phyloP scores from a whole-genome alignment of 2,888 invertebrate genomes.

The Bellardia bayeri region DNA sequence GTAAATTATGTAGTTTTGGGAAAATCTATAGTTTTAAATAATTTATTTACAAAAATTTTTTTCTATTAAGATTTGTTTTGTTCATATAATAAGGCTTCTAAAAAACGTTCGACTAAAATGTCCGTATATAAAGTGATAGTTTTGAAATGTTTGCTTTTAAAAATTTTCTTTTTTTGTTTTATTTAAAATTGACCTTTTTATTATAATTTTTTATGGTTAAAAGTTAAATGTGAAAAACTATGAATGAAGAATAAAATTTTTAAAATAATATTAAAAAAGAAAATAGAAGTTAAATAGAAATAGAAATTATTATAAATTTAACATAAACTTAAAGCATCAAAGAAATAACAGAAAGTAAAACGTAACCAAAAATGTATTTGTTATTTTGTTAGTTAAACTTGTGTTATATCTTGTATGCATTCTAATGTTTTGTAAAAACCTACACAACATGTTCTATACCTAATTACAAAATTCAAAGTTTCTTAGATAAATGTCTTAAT shows the following conservation, averaged over 20 bases:
- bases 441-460: too few relatives aligned
- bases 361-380: too few relatives aligned
- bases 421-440: too few relatives aligned
- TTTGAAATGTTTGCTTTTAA: conserved; percentile 64
- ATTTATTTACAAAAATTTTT: conserved; percentile 54
- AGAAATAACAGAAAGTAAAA: too few relatives aligned
- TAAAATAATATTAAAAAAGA: not conserved
- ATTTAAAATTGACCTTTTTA: conserved; percentile 66
- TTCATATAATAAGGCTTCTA: conserved; percentile 70
- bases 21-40: conserved; percentile 12
- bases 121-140: conserved; percentile 53
- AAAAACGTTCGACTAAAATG: conserved; percentile 62
- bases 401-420: too few relatives aligned
- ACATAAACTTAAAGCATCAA: too few relatives aligned
- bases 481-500: too few relatives aligned
- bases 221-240: not conserved
- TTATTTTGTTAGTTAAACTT: too few relatives aligned
- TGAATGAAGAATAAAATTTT: not conserved
- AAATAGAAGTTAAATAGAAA: too few relatives aligned
- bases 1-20: conserved; percentile 4
- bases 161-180: conserved; percentile 36
- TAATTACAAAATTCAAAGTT: too few relatives aligned
- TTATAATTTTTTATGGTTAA: conserved; percentile 27
- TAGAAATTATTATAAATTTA: too few relatives aligned
- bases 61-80: conserved; percentile 8